Evolutionary conservation across 64 coral and sea anemone species (phyloP), one percentile per base, ranked within the genome.

Genomic region (Porites australiensis): DNA sequence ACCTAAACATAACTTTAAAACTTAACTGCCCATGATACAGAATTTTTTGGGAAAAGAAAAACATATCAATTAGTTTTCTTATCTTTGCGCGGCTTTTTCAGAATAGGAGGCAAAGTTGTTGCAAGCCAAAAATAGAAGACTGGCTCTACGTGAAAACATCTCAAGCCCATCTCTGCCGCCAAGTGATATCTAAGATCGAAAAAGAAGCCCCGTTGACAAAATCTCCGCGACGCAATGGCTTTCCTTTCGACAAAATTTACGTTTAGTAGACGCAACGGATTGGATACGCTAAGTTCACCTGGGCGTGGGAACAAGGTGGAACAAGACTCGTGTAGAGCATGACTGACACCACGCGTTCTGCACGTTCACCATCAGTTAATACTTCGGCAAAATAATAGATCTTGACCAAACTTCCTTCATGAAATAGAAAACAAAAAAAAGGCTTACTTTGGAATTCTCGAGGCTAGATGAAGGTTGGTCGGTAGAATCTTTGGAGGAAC

Each of bases 391-490:
- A 44, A 61, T 48, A 9, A 84, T 11, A 50, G 4, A 16, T 46
- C 16, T n/a, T 8, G 37, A 1, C 14, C 27, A 65, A 21, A 64
- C 7, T 5, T 19, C 1, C 43, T 27, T 78, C 3, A 12, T 15
- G 60, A 14, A 82, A 19, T 5, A 67, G 13, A 67, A 68, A 84
- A 14, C 12, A 12, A 18, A 11, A 69, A 68, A 84, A 52, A 50
- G 51, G 67, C 81, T 84, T 84, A 84, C 62, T 47, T 84, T 82
- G 6, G 12, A 82, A 62, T 60, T 69, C 60, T n/a, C 45, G 47
- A 68, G 75, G 75, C 50, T 78, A 37, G 27, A 37, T n/a, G 49
- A 18, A 78, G 75, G 46, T 63, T n/a, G 50, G 20, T 21, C 44
- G 14, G 47, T 52, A 23, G 44, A 18, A 8, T 65, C 69, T 68